Evolutionary conservation across 2,888 invertebrate genomes (phyloP), one percentile per base, ranked within the genome.

Genomic region (Omphaloscelis lunosa): DNA sequence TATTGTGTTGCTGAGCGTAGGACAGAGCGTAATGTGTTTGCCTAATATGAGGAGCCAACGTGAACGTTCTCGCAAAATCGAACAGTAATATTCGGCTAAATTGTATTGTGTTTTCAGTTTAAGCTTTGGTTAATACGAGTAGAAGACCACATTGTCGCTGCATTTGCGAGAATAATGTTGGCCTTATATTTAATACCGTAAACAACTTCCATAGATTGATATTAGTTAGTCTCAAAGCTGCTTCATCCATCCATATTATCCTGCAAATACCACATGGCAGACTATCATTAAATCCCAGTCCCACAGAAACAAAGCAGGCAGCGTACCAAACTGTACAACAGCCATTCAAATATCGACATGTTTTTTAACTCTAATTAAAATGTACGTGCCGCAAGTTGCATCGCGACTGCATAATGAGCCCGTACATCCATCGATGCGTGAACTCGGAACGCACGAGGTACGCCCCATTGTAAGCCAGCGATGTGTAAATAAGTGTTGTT

Each of bases 401-500:
- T 78, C 70, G 68, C 45, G 75, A 80, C 79, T 73, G 72, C 79
- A 85, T 87, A 90, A 89, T 86, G 86, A 83, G 72, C 84, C 85
- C 89, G 88, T 85, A 88, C 81, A 70, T 79, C 83, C 87, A 89
- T 72, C 87, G 89, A 80, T 73, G 91, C 91, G 89, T 89, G 83
- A 80, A 78, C 59, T 70, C 69, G 63, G 71, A 73, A 59, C 74
- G 75, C 80, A 84, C 72, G 85, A 69, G 82, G 78, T 69, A 72
- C 84, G 77, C 80, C 75, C 83, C 83, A 85, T 87, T 86, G 89
- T 81, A 82, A 86, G 74, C 84, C 88, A 83, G 83, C 88, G 88
- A 89, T 89, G 90, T 89, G 90, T 88, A 82, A 87, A 87, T 80
- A 86, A 87, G 86, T 84, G 78, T 65, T 86, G 88, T 90, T 91